These are phyloP conservation scores for Phataginus tetradactyla DNA, from an alignment of 2,797 vertebrate species.

Conservation along the genomic window DNA sequence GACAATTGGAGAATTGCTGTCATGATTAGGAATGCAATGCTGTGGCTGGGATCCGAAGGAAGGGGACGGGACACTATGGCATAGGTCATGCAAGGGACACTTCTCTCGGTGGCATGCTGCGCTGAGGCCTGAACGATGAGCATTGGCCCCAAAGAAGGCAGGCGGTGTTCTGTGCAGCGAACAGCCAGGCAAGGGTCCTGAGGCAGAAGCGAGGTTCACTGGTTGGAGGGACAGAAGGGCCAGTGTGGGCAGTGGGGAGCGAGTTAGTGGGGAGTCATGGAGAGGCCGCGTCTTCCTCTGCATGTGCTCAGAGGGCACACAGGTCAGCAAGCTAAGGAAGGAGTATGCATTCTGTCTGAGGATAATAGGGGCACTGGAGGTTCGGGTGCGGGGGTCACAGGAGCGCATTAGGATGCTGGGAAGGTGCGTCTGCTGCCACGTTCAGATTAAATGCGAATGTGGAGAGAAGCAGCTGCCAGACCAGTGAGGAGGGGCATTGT, in stretches of 20 bases:
- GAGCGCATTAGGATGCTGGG: background rate
- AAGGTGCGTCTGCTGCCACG: fast-evolving
- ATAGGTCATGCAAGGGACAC: too few species aligned
- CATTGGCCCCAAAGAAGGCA: fast-evolving
- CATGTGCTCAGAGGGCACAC: too few species aligned
- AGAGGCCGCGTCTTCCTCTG: fast-evolving
- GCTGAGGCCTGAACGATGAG: fast-evolving
- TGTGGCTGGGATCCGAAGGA: background rate
- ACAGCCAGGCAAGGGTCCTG: fast-evolving
- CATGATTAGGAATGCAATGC: too few species aligned
- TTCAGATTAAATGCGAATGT: background rate
- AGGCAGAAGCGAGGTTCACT: too few species aligned
- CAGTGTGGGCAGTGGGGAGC: fast-evolving
- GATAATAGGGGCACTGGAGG: fast-evolving
- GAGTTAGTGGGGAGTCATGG: fast-evolving
- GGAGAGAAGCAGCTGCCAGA: background rate
- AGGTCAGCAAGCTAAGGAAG: background rate
- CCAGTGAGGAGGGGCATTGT: fast-evolving
- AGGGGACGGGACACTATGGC: fast-evolving
- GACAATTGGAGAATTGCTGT: too few species aligned
- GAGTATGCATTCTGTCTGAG: background rate
- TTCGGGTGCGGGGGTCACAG: background rate
- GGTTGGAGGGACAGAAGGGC: too few species aligned
- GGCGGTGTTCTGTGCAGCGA: background rate
- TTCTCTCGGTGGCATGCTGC: too few species aligned